Percentiles rank a stretch among this genome's conserved stretches.
Conservation (phyloP, 2,797 vertebrate species). For the Coregonus suidteri region DNA sequence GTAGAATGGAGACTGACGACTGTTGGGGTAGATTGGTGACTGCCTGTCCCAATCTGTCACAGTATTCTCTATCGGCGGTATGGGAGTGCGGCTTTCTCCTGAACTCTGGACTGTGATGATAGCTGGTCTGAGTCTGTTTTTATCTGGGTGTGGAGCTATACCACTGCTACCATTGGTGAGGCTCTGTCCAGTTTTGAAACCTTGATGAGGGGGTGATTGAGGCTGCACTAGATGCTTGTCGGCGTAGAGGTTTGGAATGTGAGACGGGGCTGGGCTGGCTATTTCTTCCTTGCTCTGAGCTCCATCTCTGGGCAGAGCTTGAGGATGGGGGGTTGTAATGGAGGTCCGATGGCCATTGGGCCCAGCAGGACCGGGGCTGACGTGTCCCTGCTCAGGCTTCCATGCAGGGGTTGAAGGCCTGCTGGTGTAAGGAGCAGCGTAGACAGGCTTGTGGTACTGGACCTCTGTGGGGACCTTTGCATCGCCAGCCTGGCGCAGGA, state of each 20-base stretch:
- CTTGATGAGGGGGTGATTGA: constrained; percentile 2
- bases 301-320: constrained; percentile 9
- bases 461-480: constrained; percentile 79
- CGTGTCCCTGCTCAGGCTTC: constrained; percentile 62
- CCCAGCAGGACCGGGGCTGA: constrained; percentile 36
- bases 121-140: constrained; percentile 33
- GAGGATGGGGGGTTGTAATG: constrained; percentile 56
- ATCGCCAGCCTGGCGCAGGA: constrained; percentile 86
- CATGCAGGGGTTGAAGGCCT: constrained; percentile 73
- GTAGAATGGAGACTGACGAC: constrained; percentile 48
- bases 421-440: constrained; percentile 80
- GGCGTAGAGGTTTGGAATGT: constrained; percentile 37
- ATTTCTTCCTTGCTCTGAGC: constrained; percentile 24
- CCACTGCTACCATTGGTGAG: constrained; percentile 1
- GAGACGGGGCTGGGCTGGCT: not conserved
- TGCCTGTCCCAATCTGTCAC: constrained; percentile 8
- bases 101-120: constrained; percentile 42
- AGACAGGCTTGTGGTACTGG: constrained; percentile 90
- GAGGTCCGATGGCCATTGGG: constrained; percentile 47
- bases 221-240: constrained; percentile 13
- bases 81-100: constrained; percentile 35
- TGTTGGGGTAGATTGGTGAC: constrained; percentile 46
- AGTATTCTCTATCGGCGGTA: not conserved
- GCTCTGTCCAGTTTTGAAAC: constrained; percentile 19
- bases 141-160: not conserved